Evolutionary conservation across 2,113 vertebrate species (phyloP), one percentile per base, ranked within the genome.

Genomic region (Pongo pygmaeus): DNA sequence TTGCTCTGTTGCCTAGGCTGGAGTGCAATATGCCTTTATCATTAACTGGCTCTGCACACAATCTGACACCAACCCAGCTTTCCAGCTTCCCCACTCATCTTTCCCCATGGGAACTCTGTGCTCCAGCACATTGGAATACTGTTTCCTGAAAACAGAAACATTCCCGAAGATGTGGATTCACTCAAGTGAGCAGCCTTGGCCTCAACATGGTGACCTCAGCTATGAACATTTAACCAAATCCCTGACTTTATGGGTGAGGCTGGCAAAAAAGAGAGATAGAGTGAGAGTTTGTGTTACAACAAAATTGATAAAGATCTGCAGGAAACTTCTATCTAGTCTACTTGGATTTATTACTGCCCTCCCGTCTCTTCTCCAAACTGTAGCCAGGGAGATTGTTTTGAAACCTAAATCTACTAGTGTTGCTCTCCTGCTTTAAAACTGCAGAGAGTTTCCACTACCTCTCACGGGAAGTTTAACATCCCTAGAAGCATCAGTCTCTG

Each of bases 51-150:
- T 83, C n/a, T 22, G 20, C 20, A 3, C 20, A 5, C 23, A 48
- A 1, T 77, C 22, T 11, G 75, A 77, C 48, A 40, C 35, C 32
- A 64, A 32, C 16, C 27, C 38, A 52, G 30, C 22, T 80, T 38
- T 69, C n/a, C 38, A 13, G 20, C 10, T 30, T 20, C n/a, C 6
- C 43, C 3, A 3, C 17, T 48, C 12, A 12, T n/a, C 27, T 25
- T 50, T 69, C 30, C 25, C 23, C 32, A 18, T 8, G 0, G 0
- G 23, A 89, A 7, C 32, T 9, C 13, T 12, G 16, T 10, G 32
- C 32, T 35, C n/a, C 32, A 8, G 16, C 6, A 9, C 46, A 67
- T 2, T 17, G 55, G 75, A 52, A 67, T 18, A 20, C 23, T 2
- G 6, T 22, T 55, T 79, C 16, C 55, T 16, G 13, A 64, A 57